phyloP scores from a whole-genome alignment of 1,140 invertebrate species.

The Coptotermes formosanus region DNA sequence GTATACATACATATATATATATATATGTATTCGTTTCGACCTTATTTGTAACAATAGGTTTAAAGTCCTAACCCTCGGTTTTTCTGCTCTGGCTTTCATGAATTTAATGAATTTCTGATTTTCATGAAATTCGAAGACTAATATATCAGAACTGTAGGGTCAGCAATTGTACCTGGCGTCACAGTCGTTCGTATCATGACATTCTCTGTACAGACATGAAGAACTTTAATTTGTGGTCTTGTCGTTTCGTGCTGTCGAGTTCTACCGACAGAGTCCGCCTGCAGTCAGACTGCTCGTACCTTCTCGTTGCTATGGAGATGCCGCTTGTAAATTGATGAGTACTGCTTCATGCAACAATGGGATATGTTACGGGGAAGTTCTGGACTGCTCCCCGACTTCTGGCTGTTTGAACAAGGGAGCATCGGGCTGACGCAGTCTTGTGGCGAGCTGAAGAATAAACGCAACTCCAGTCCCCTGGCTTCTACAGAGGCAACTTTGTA shows the following conservation, averaged over 20 bases:
- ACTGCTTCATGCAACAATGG: background rate
- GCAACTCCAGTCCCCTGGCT: too few relatives aligned
- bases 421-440: too few relatives aligned
- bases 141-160: background rate
- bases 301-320: slow-evolving; percentile 1
- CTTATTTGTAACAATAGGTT: too few relatives aligned
- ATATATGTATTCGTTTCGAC: too few relatives aligned
- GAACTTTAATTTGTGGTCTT: background rate
- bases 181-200: background rate
- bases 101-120: too few relatives aligned
- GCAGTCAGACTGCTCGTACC: background rate
- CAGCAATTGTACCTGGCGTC: background rate
- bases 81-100: too few relatives aligned
- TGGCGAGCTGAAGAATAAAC: too few relatives aligned
- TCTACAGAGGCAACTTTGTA: too few relatives aligned
- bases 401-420: too few relatives aligned
- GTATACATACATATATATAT: too few relatives aligned
- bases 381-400: too few relatives aligned
- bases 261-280: background rate
- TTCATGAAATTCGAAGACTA: background rate
- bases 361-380: background rate
- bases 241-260: background rate
- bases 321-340: background rate
- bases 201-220: background rate
- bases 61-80: too few relatives aligned